Evolutionary conservation across 2,797 vertebrate genomes (phyloP), one percentile per base, ranked within the genome.

Genomic region (Neosilurus mollespiculum): DNA sequence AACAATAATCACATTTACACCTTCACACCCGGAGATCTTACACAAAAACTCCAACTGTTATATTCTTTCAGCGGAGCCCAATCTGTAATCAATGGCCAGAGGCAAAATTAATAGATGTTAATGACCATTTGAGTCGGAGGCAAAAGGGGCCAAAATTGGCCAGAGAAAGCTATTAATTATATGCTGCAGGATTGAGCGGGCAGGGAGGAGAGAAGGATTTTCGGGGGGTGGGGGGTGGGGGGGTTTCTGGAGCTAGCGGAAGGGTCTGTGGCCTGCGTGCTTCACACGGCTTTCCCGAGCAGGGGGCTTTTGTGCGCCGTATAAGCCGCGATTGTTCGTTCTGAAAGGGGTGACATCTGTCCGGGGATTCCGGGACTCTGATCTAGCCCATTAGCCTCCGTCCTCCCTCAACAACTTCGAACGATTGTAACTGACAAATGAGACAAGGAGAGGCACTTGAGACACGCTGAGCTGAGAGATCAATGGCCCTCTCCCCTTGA

Each of bases 41-140:
- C 91, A 93, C 91, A 93, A 93, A 91, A 87, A 89, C 91, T 91
- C 92, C 88, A 92, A 91, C 91, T 90, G 88, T 91, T 94, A 90
- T 91, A 88, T 86, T 89, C 90, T 93, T 94, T 94, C 92, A 94
- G 90, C 2, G 58, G 64, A 24, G 72, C 87, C 83, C 89, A 86
- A 89, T 89, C 85, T 90, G 88, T 87, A 90, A 91, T 91, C 83
- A 92, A 93, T 90, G 91, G 93, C 94, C 93, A 91, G 91, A 93
- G 94, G 94, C 94, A 80, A 91, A 94, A 93, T 94, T 93, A 95
- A 94, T 94, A 88, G 92, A 92, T 91, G 93, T 91, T 95, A 94
- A 94, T 95, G 93, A 93, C 82, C 84, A 78, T 90, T 92, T 93
- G 91, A 93, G 93, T 93, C 92, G 90, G 90, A 93, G 91, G 91